These are phyloP conservation scores for Tauraco erythrolophus DNA, from an alignment of 2,113 vertebrate genomes.

Conservation along the genomic window DNA sequence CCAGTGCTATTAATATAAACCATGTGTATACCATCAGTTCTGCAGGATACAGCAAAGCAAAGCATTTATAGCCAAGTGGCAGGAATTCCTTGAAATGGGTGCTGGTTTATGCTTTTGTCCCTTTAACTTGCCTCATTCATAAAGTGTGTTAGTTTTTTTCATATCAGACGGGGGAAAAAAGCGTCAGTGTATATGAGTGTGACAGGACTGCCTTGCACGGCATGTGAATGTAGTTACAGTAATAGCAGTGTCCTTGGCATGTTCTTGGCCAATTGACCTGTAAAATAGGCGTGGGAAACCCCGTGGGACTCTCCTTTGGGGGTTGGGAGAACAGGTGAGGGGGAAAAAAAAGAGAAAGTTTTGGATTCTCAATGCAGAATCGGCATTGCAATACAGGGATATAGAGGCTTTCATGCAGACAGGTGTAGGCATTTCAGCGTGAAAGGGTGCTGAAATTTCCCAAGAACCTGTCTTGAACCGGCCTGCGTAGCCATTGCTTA, in stretches of 20 bases:
- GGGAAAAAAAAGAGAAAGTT: not conserved
- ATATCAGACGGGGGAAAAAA: fast-evolving
- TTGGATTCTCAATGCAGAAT: not conserved
- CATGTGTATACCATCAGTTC: not conserved
- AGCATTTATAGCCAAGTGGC: not conserved
- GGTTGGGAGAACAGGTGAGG: fast-evolving
- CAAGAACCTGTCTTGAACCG: not conserved
- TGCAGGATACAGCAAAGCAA: not conserved
- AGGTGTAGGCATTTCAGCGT: not conserved
- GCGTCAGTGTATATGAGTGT: not conserved
- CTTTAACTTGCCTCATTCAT: not conserved
- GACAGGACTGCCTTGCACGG: not conserved
- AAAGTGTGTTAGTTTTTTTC: not conserved
- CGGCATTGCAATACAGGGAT: not conserved
- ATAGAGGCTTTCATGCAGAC: not conserved
- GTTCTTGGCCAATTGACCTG: not conserved
- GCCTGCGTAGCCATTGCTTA: not conserved
- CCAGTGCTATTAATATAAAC: not conserved
- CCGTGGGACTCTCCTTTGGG: not conserved
- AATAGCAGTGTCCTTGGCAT: not conserved
- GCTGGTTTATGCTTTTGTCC: not conserved
- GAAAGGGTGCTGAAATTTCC: not conserved
- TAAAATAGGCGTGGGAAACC: not conserved
- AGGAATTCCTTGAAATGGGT: not conserved
- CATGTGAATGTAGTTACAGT: not conserved